Percentiles rank a stretch among this genome's conserved stretches.
Conservation (phyloP, 2,113 vertebrate genomes). For the Tor tambroides region DNA sequence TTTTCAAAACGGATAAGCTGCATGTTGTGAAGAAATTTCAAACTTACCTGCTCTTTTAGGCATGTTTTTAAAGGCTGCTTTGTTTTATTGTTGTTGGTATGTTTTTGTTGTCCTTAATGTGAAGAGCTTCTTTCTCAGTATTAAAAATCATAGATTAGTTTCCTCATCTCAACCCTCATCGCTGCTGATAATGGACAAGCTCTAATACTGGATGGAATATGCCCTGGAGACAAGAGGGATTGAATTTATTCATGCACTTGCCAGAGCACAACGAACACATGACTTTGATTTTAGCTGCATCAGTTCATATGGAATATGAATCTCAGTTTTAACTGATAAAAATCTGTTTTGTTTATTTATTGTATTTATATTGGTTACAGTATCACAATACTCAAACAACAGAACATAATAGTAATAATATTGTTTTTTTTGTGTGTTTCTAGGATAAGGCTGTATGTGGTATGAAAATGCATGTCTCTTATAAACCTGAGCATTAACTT, state of each 20-base stretch:
- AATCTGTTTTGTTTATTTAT: not conserved
- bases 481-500: too few species aligned
- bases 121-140: slow-evolving; percentile 6
- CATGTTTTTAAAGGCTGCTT: not conserved
- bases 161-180: slow-evolving; percentile 13
- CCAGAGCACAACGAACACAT: not conserved
- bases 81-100: not conserved
- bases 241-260: slow-evolving; percentile 23
- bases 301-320: not conserved
- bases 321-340: not conserved
- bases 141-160: not conserved
- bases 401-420: too few species aligned
- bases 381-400: too few species aligned
- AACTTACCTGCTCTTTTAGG: slow-evolving; percentile 14
- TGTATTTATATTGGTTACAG: not conserved
- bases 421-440: too few species aligned
- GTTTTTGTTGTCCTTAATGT: not conserved
- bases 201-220: slow-evolving; percentile 71
- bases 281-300: not conserved
- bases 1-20: not conserved
- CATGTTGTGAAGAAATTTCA: not conserved
- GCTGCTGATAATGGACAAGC: slow-evolving; percentile 55
- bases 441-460: too few species aligned
- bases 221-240: slow-evolving; percentile 57
- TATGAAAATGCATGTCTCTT: too few species aligned